Evolutionary conservation across 2,797 vertebrate genomes (phyloP), one percentile per base, ranked within the genome.

Genomic region (Periophthalmus magnuspinnatus): DNA sequence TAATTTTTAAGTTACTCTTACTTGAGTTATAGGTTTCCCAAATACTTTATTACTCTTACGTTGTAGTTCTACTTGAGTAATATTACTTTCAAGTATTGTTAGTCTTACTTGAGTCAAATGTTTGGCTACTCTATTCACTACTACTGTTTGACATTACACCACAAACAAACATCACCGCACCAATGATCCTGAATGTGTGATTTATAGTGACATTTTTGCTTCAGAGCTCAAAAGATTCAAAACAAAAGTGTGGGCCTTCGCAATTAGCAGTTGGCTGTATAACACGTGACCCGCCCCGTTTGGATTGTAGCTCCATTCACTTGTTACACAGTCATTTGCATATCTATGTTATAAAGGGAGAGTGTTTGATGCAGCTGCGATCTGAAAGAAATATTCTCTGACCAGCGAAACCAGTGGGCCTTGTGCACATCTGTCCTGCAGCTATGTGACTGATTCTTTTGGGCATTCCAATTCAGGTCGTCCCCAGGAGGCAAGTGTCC

Each of bases 311-410:
- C 67, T 71, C 71, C 72, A 91, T 94, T 94, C 83, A 89, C 33
- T 75, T 77, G 72, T 38, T 62, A 68, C 65, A 81, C 68, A 86
- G 14, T 21, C 67, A 90, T 93, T 92, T 88, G 89, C 92, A 93
- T 93, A 80, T 83, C 72, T 72, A 80, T 75, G 80, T 78, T 80
- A 68, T 88, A 86, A 86, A 70, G 69, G 7, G 58, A 65, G 87
- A 89, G 89, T 92, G 86, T 93, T 50, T 54, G 77, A 80, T 75
- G 57, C 91, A 95, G 93, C 93, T 95, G 93, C 85, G 90, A 81
- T 73, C 61, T 72, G 86, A 94, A 93, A 91, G 90, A 90, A 90
- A 93, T 91, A 90, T 91, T 93, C 91, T 91, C 82, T 78, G 17
- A 21, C 69, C 71, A 9, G 70, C 68, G 41, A 73, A 68, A 75